phyloP scores from a whole-genome alignment of 2,888 invertebrate species.

The Hyles lineata region DNA sequence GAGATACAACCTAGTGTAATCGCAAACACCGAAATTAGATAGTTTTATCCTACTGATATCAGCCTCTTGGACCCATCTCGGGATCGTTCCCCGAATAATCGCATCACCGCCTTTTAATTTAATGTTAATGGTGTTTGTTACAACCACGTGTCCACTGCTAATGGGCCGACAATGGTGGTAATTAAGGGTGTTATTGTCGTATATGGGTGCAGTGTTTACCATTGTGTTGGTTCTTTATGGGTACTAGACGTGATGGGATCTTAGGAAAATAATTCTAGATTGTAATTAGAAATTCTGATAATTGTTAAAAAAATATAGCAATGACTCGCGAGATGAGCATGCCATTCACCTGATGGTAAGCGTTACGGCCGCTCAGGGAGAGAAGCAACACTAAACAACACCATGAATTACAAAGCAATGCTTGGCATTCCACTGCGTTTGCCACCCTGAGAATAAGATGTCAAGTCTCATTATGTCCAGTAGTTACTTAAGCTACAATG shows the following conservation, averaged over 20 bases:
- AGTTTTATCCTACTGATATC: background rate
- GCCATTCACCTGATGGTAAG: no score
- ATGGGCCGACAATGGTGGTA: conserved; percentile 11
- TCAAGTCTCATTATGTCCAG: no score
- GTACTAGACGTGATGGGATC: background rate
- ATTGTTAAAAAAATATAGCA: no score
- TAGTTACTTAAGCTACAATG: no score
- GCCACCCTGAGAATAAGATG: no score
- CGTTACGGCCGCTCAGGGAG: no score
- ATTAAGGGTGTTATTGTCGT: background rate
- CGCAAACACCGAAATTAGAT: background rate
- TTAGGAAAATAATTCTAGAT: background rate
- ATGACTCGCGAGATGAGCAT: no score
- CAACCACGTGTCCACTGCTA: conserved; percentile 16
- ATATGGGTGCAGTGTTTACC: background rate
- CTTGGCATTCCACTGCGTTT: no score
- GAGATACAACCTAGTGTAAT: no score
- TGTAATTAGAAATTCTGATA: no score
- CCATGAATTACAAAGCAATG: no score
- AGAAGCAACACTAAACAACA: no score
- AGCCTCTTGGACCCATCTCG: conserved; percentile 21
- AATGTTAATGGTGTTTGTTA: conserved; percentile 28
- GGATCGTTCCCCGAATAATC: conserved; percentile 6
- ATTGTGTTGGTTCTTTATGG: background rate
- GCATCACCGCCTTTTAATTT: conserved; percentile 27